Base-by-base conservation (phyloP, 2,888 invertebrate genomes). In the Drosophila limbata region DNA sequence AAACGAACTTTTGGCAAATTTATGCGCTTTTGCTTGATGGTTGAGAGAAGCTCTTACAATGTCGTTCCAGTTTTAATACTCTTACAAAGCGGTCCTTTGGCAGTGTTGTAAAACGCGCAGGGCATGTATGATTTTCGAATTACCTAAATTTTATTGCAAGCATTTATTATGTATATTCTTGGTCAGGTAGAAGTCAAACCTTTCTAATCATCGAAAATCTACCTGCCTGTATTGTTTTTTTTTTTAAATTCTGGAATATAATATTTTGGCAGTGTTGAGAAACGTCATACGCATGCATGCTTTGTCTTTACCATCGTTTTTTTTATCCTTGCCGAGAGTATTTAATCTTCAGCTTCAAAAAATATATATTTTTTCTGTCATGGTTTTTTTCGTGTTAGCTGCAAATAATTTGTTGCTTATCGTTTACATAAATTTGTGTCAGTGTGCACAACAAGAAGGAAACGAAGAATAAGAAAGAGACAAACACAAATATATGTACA, bases 21-120 rank as follows among this genome's bases (percentile, higher is more conserved):
- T 81, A 79, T 79, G 81, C 79, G 79, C 62, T 79, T 74, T 57
- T 60, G 61, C 71, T 70, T 75, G 79, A 78, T 80, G 78, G 73
- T 85, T 55, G 42, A 75, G 73, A 69, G 75, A 69, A 69, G 79
- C 64, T 79, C 63, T 74, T 78, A 68, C 71, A 79, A 68, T 60
- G 61, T 73, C 51, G 59, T 68, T 61, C 13, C 42, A 60, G 53
- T 51, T 56, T 53, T 19, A n/a, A 70, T 77, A 61, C 63, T 10
- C 78, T 68, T 35, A 37, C 56, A 17, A 8, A 15, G 2, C 8
- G 25, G 11, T 68, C 11, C 31, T 15, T 45, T 21, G 19, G 1
- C 35, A 35, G 25, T n/a, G 15, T 35, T 45, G 35, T 11, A n/a
- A 4, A 45, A 35, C 31, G n/a, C 15, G 25, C 8, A 25, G 25